phyloP scores from a whole-genome alignment of 2,113 vertebrate species.

The Paracanthobrama guichenoti region DNA sequence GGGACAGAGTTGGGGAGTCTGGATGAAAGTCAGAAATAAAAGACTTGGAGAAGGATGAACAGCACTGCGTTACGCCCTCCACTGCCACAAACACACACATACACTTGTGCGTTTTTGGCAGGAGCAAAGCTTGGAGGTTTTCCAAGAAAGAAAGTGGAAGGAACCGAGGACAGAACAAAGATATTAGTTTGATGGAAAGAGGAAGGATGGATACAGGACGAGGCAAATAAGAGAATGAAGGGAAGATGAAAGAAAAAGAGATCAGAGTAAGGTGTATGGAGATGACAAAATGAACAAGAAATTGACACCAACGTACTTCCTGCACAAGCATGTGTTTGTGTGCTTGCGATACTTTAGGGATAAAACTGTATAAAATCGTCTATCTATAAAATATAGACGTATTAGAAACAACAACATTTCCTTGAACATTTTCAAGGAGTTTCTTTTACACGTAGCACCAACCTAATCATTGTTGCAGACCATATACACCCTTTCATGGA shows the following conservation, averaged over 20 bases:
- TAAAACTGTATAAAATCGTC: too few species aligned
- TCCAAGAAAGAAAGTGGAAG: slow-evolving; percentile 55
- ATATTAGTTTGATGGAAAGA: slow-evolving; percentile 54
- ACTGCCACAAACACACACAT: slow-evolving; percentile 10
- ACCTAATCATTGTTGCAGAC: too few species aligned
- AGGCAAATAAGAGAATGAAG: slow-evolving; percentile 47
- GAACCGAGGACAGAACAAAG: slow-evolving; percentile 53
- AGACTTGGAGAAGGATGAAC: slow-evolving; percentile 38
- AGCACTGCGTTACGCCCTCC: slow-evolving; percentile 28
- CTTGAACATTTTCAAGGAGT: neutral
- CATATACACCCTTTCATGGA: too few species aligned
- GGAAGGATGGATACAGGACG: slow-evolving; percentile 23
- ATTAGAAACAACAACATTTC: neutral
- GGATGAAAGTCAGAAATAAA: slow-evolving; percentile 31
- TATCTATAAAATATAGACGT: too few species aligned
- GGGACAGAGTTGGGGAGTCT: slow-evolving; percentile 15
- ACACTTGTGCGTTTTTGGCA: slow-evolving; percentile 41
- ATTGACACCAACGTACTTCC: too few species aligned
- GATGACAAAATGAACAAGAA: neutral
- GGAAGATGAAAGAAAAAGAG: neutral
- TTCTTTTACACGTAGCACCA: neutral
- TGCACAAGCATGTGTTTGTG: too few species aligned
- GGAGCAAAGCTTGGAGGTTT: slow-evolving; percentile 40
- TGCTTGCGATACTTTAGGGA: too few species aligned
- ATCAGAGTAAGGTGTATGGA: slow-evolving; percentile 3